These are phyloP conservation scores for Anaspis maculata DNA, from an alignment of 2,888 invertebrate species.

Conservation along the genomic window DNA sequence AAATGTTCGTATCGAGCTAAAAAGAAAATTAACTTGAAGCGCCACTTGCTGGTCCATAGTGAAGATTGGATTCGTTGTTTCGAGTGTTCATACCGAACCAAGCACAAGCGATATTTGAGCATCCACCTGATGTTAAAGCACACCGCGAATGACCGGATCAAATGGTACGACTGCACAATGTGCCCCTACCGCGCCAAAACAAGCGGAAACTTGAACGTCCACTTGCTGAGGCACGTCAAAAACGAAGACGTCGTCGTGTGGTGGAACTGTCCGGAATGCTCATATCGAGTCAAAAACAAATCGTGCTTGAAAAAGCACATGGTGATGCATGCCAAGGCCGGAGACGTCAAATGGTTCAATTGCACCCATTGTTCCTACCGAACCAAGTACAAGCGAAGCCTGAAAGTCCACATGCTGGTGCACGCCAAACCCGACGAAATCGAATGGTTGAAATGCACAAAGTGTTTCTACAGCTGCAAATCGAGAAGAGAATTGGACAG, in stretches of 20 bases:
- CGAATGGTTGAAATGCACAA: not conserved
- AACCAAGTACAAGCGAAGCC: not conserved
- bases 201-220: not conserved
- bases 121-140: not conserved
- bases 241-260: not conserved
- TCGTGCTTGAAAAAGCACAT: not conserved
- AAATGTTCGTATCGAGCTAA: not conserved
- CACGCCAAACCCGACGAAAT: not conserved
- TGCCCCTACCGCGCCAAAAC: not conserved
- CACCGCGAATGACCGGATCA: not conserved
- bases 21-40: not conserved
- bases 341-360: not conserved
- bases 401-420: not conserved
- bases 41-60: not conserved
- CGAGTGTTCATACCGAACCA: not conserved
- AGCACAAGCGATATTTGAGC: not conserved
- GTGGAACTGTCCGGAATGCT: not conserved
- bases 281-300: not conserved
- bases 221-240: not conserved
- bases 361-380: not conserved
- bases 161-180: not conserved
- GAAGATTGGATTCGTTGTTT: not conserved
- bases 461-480: not conserved
- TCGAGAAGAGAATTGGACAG: not conserved
- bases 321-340: not conserved